phyloP scores from a whole-genome alignment of 2,797 vertebrate genomes.

The Dendrocincla fuliginosa region DNA sequence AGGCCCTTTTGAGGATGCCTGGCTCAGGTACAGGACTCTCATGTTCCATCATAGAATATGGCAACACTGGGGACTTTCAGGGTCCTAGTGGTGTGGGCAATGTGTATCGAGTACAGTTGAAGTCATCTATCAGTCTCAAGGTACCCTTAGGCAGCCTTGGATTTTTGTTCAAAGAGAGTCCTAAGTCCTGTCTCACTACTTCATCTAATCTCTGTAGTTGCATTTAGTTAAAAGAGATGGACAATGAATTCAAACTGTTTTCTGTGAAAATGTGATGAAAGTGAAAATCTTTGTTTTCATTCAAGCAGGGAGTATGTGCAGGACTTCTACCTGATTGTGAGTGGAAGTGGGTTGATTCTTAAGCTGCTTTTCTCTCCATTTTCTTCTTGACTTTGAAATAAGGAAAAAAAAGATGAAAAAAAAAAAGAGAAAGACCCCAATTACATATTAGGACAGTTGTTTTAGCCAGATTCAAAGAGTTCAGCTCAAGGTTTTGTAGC shows the following conservation, averaged over 20 bases:
- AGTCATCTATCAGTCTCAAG: neutral
- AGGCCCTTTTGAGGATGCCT: neutral
- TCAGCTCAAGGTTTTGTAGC: neutral
- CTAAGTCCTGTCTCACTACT: neutral
- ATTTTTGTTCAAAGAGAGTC: neutral
- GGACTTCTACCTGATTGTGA: neutral
- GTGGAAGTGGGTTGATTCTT: neutral
- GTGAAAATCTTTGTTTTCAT: neutral
- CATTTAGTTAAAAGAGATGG: neutral
- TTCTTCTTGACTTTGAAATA: neutral
- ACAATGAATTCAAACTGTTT: neutral
- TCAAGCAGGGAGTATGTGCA: neutral
- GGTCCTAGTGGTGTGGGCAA: neutral
- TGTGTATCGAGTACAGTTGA: accelerated
- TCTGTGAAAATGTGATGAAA: neutral
- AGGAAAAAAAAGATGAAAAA: neutral
- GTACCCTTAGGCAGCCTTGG: neutral
- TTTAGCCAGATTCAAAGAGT: neutral
- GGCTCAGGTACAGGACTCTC: neutral
- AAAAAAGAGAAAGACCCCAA: neutral
- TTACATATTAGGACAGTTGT: neutral
- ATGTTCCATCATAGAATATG: neutral
- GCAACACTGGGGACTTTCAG: neutral
- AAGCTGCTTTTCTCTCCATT: neutral
- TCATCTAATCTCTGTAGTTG: neutral